Percentiles rank a stretch among this genome's conserved stretches.
phyloP scores from a whole-genome alignment of 2,888 invertebrate species.

The Epinotia brunnichana region DNA sequence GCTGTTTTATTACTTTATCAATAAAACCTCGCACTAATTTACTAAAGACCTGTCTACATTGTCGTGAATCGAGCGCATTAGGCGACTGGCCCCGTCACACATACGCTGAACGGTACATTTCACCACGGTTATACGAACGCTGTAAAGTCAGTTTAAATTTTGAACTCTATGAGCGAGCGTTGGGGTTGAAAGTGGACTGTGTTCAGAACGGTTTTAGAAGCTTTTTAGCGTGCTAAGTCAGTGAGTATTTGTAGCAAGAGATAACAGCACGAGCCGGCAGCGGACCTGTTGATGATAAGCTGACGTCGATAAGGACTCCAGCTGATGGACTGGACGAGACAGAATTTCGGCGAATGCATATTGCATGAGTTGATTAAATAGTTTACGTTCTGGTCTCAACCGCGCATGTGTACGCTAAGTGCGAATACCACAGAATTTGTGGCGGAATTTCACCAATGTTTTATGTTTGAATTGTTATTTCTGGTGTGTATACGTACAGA shows the following conservation, averaged over 20 bases:
- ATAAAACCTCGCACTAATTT: conserved; percentile 50
- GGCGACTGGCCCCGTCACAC: conserved; percentile 74
- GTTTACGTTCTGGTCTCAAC: conserved; percentile 76
- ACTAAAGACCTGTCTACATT: conserved; percentile 72
- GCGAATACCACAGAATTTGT: conserved; percentile 58
- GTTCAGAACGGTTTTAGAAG: conserved; percentile 50
- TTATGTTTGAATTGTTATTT: conserved; percentile 47
- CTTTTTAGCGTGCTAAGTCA: conserved; percentile 53
- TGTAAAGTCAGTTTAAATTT: conserved; percentile 5
- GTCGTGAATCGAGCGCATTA: conserved; percentile 81
- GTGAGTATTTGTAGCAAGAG: conserved; percentile 81
- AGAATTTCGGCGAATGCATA: conserved; percentile 82
- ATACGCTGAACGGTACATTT: conserved; percentile 79
- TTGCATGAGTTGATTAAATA: conserved; percentile 83
- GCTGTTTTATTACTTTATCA: conserved; percentile 31
- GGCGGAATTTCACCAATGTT: conserved; percentile 49
- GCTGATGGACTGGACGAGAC: conserved; percentile 78
- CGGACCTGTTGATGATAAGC: conserved; percentile 83
- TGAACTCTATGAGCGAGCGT: conserved; percentile 44
- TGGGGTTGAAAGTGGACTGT: conserved; percentile 51
- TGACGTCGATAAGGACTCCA: conserved; percentile 78
- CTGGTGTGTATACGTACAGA: conserved; percentile 37
- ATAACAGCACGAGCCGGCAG: conserved; percentile 80
- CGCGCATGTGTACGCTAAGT: conserved; percentile 54
- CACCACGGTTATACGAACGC: conserved; percentile 67